Evolutionary conservation across 2,113 vertebrate genomes (phyloP), one percentile per base, ranked within the genome.

Genomic region (Lophura nycthemera): DNA sequence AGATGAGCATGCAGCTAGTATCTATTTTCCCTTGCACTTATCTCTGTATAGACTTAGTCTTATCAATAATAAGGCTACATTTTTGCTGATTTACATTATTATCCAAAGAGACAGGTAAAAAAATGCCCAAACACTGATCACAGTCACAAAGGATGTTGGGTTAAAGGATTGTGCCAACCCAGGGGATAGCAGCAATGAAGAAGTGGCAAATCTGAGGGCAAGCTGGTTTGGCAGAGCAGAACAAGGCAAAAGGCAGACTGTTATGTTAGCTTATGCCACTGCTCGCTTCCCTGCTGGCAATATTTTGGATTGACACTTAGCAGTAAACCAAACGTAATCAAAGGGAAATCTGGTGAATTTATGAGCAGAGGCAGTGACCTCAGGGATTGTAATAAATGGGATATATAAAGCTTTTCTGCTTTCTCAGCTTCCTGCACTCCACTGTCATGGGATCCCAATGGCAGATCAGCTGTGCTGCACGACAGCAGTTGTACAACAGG

Each of bases 11-110:
- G 64, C 65, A 73, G 87, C 34, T 48, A 24, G 6, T 64, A 91
- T 86, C 82, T 88, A 27, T 91, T 89, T 87, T 74, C 64, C 79
- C 89, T 87, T 93, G 84, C 75, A 30, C 72, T 92, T 54, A 71
- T 56, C 82, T 80, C 79, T 22, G 3, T 14, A 83, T 77, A 47
- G 93, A 89, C n/a, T 93, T 52, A 8, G 21, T 73, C 83, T 57
- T 18, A 40, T 75, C 87, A 36, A 67, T 83, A 89, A n/a, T 7
- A 73, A 92, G 43, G 72, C 42, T 80, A 5, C 56, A 17, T 27
- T 66, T 94, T 89, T 80, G 50, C 64, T 76, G 56, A 19, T 74
- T 91, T 80, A 69, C 11, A 3, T 70, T 71, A 42, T 82, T 74
- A 73, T 20, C 45, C 2, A 3, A 45, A 92, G 63, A 91, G 56